Evolutionary conservation across 2,888 invertebrate genomes (phyloP).

Genomic region (Dryomyza anilis): DNA sequence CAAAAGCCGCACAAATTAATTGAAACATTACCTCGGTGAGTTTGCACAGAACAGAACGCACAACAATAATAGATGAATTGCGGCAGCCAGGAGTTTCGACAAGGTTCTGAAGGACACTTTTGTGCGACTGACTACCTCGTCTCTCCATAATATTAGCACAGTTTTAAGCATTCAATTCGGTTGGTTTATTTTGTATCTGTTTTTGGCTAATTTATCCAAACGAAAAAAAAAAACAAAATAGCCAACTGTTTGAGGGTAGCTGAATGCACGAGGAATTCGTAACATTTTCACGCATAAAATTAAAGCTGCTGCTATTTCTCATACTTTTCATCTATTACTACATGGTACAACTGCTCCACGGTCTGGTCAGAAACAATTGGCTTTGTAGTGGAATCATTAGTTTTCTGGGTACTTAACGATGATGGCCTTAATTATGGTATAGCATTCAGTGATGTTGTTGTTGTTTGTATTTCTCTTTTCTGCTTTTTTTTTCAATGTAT

Average conservation of each 20-base stretch:
- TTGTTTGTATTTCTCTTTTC: conserved; percentile 2
- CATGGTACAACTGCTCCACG: neutral
- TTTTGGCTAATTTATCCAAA: too few species aligned
- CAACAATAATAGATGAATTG: neutral
- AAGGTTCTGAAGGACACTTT: too few species aligned
- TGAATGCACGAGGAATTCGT: neutral
- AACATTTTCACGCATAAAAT: conserved; percentile 21
- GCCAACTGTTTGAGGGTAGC: neutral
- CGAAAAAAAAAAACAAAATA: neutral
- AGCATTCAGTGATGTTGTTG: neutral
- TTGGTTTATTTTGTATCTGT: too few species aligned
- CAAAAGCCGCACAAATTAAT: conserved; percentile 26
- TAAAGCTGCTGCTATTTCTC: neutral
- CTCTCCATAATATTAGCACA: too few species aligned
- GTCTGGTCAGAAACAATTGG: conserved; percentile 46
- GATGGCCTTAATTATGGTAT: conserved; percentile 57
- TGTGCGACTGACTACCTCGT: too few species aligned
- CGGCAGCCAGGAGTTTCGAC: neutral
- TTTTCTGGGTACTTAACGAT: conserved; percentile 59
- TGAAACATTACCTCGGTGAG: conserved; percentile 29
- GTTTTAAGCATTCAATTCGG: too few species aligned
- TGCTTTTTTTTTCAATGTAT: neutral
- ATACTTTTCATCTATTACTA: neutral
- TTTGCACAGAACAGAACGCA: conserved; percentile 7
- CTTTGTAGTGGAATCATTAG: conserved; percentile 56